phyloP scores from a whole-genome alignment of 2,113 vertebrate genomes.

The Poeciliopsis turrubarensis region DNA sequence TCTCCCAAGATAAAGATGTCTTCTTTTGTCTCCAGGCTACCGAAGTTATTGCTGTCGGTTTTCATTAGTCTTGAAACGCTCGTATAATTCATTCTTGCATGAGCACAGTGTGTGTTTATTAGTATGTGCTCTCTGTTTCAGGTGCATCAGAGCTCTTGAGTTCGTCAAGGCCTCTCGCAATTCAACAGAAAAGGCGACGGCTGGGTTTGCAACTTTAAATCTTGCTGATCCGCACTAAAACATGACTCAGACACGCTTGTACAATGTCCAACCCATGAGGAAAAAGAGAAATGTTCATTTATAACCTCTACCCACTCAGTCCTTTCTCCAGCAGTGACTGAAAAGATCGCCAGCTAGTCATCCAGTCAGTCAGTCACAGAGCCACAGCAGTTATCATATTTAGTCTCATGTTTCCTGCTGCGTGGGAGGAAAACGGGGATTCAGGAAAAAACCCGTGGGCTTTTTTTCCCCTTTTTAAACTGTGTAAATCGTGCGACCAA shows the following conservation, averaged over 20 bases:
- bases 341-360: slow-evolving; percentile 52
- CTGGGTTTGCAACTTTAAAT: slow-evolving; percentile 30
- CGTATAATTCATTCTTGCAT: slow-evolving; percentile 42
- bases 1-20: slow-evolving; percentile 53
- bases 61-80: slow-evolving; percentile 61
- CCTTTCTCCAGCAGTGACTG: slow-evolving; percentile 43
- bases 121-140: slow-evolving; percentile 25
- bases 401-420: slow-evolving; percentile 38
- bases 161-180: slow-evolving; percentile 39
- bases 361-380: slow-evolving; percentile 39
- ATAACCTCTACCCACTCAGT: slow-evolving; percentile 56
- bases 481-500: slow-evolving; percentile 17
- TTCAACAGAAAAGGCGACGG: slow-evolving; percentile 41
- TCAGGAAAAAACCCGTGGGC: slow-evolving; percentile 39
- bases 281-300: slow-evolving; percentile 39
- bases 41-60: slow-evolving; percentile 56
- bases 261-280: slow-evolving; percentile 44
- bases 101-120: slow-evolving; percentile 40
- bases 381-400: slow-evolving; percentile 40
- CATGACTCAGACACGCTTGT: slow-evolving; percentile 35
- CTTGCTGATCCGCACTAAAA: slow-evolving; percentile 37
- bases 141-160: slow-evolving; percentile 17
- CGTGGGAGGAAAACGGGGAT: slow-evolving; percentile 42
- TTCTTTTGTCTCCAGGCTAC: slow-evolving; percentile 61
- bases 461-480: not conserved